Evolutionary conservation across 2,888 invertebrate genomes (phyloP).

Genomic region (Tiliacea citrago): DNA sequence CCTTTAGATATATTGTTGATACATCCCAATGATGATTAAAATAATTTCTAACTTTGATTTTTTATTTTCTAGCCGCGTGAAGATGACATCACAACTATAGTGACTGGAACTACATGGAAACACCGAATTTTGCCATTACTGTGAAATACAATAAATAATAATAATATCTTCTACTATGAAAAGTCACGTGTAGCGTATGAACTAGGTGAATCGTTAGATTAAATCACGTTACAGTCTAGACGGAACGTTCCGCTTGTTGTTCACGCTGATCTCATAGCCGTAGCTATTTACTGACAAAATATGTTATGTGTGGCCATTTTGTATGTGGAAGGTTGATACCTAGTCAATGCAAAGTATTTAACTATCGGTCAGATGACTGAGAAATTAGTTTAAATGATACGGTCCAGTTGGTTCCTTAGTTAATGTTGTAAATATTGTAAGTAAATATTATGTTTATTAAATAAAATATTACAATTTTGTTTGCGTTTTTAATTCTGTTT

Average conservation of each 20-base stretch:
- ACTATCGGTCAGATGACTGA: constrained; percentile 26
- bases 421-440: constrained; percentile 49
- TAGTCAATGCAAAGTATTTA: constrained; percentile 58
- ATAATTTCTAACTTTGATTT: background rate
- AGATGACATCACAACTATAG: constrained; percentile 21
- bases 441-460: constrained; percentile 35
- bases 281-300: constrained; percentile 26
- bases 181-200: constrained; percentile 18
- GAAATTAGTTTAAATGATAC: constrained; percentile 25
- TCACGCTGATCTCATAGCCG: constrained; percentile 32
- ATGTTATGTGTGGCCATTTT: constrained; percentile 17
- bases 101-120: constrained; percentile 43
- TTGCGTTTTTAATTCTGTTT: background rate
- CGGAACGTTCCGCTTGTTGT: constrained; percentile 8
- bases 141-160: constrained; percentile 32
- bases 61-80: constrained; percentile 44
- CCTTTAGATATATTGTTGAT: background rate
- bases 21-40: background rate
- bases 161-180: constrained; percentile 24
- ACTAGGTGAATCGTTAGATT: constrained; percentile 12
- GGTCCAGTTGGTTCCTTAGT: constrained; percentile 53
- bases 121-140: constrained; percentile 21
- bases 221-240: constrained; percentile 21
- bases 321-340: constrained; percentile 35
- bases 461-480: background rate